Evolutionary conservation across 2,888 invertebrate genomes (phyloP).

Genomic region (Penaeus monodon): DNA sequence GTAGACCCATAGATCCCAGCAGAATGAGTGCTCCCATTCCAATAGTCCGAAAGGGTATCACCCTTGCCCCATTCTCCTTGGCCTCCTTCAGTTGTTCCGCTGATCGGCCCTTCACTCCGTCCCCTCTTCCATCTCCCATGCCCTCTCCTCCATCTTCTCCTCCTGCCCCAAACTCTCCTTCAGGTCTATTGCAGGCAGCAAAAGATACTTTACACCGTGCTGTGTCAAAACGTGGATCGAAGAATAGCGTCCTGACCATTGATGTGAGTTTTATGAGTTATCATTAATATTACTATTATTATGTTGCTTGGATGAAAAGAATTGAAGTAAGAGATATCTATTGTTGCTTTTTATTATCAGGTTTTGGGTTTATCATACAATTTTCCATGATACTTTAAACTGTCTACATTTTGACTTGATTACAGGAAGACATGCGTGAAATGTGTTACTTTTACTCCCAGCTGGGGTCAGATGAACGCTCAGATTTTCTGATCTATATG

Average conservation of each 20-base stretch:
- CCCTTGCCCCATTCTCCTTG: conserved; percentile 38
- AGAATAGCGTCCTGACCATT: conserved; percentile 66
- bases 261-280: conserved; percentile 64
- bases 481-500: conserved; percentile 60
- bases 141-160: conserved; percentile 63
- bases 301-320: not conserved
- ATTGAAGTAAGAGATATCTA: too few relatives aligned
- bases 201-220: conserved; percentile 68
- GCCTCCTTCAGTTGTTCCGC: conserved; percentile 28
- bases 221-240: conserved; percentile 67
- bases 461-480: conserved; percentile 58
- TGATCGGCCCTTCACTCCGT: conserved; percentile 46
- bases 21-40: conserved; percentile 32
- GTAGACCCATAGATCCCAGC: conserved; percentile 7
- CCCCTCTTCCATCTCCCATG: conserved; percentile 44
- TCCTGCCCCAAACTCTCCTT: conserved; percentile 54
- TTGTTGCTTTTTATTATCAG: not conserved
- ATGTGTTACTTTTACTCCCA: conserved; percentile 61
- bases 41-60: conserved; percentile 32
- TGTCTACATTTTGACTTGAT: not conserved
- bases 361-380: not conserved
- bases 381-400: not conserved
- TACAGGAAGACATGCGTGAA: conserved; percentile 63
- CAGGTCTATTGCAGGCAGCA: conserved; percentile 66
- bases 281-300: not conserved